Evolutionary conservation across 2,888 invertebrate species (phyloP).

Genomic region (Campoplex capitator): DNA sequence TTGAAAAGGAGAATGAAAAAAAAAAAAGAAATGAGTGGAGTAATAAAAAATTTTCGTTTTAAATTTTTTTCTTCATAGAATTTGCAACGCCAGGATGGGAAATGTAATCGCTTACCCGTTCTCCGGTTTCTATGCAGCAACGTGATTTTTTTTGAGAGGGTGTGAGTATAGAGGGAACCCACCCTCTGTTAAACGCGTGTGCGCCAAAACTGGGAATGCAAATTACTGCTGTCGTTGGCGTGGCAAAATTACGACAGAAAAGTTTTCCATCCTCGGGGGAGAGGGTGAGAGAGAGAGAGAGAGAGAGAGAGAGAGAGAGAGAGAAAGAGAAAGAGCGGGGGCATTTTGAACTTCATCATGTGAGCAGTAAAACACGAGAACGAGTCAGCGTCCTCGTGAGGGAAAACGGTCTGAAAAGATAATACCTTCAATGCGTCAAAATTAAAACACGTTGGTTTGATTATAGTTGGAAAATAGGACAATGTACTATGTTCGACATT

Average conservation of each 20-base stretch:
- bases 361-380: slow-evolving; percentile 4
- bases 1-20: background rate
- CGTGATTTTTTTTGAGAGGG: slow-evolving; percentile 14
- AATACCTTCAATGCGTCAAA: slow-evolving; percentile 44
- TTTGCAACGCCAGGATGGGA: slow-evolving; percentile 10
- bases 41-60: slow-evolving; percentile 2
- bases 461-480: slow-evolving; percentile 28
- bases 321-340: background rate
- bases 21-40: slow-evolving; percentile 5
- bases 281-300: too few relatives aligned
- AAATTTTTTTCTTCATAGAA: slow-evolving; percentile 12
- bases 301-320: too few relatives aligned
- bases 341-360: slow-evolving; percentile 23
- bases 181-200: slow-evolving; percentile 25
- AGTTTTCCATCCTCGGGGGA: slow-evolving; percentile 46
- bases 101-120: slow-evolving; percentile 48
- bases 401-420: slow-evolving; percentile 23
- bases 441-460: slow-evolving; percentile 28
- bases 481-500: background rate
- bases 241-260: slow-evolving; percentile 34
- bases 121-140: background rate
- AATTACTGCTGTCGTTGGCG: slow-evolving; percentile 37
- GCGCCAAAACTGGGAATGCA: slow-evolving; percentile 46
- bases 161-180: background rate
- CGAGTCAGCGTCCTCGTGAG: slow-evolving; percentile 18